A percentile compares a stretch with the other conserved stretches of the same genome.
These are phyloP conservation scores for Fukomys damarensis DNA, from an alignment of 2,113 vertebrate species.

Conservation along the genomic window DNA sequence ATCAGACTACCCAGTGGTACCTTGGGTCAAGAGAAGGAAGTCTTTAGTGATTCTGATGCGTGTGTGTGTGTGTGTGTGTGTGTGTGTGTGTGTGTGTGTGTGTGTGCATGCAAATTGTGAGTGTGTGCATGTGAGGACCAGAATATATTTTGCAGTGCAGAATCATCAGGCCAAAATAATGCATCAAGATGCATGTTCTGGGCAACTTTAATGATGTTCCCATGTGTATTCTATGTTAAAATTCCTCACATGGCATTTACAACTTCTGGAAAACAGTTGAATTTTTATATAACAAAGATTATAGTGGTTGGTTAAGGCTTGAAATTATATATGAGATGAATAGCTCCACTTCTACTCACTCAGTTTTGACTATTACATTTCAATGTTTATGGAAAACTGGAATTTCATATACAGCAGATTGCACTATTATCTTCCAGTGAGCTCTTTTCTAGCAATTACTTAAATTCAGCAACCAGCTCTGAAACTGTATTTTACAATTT, in stretches of 20 bases:
- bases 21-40: not conserved
- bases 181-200: not conserved
- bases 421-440: not conserved
- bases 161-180: not conserved
- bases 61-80: not conserved
- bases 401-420: constrained; percentile 38
- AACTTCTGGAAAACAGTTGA: not conserved
- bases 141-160: not conserved
- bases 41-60: not conserved
- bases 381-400: not conserved
- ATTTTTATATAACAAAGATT: not conserved
- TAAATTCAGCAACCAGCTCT: not conserved
- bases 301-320: not conserved
- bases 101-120: not conserved
- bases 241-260: not conserved
- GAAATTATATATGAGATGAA: not conserved
- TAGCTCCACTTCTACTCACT: not conserved
- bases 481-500: constrained; percentile 31
- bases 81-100: not conserved
- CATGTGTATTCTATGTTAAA: not conserved
- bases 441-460: constrained; percentile 9
- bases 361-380: constrained; percentile 36
- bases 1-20: not conserved
- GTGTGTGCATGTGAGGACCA: not conserved
- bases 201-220: not conserved